Base-by-base conservation (phyloP, 2,113 vertebrate species). In the Lepus americanus region DNA sequence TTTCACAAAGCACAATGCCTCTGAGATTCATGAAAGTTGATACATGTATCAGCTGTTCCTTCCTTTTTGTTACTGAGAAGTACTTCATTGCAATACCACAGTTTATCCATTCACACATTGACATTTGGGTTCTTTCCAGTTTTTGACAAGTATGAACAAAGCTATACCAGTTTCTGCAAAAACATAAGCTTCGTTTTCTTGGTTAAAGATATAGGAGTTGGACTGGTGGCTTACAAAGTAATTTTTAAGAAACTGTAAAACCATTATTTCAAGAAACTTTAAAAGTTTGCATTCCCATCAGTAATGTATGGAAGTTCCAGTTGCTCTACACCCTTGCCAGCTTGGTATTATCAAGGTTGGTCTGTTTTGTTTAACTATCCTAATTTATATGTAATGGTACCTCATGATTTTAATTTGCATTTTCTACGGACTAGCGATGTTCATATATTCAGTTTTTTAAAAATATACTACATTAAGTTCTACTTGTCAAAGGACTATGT, bases 371-470 rank as follows among this genome's bases (percentile, higher is more conserved):
- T 88, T 89, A 77, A 39, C 25, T 74, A 86, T 77, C 87, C 70
- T 81, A 89, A 69, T 78, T 92, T 16, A 44, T 82, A 92, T 13
- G 10, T 29, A 81, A 44, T 55, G 6, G 17, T 87, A 90, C 78
- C 31, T 87, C 81, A 13, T 76, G 39, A 79, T 73, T 94, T 83
- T 77, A 87, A 74, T 78, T 69, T 82, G 29, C 36, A 90, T 49
- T 94, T 91, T 49, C 76, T 92, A 81, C 66, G 14, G 29, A 64
- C 59, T 95, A 94, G 78, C 79, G 25, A 92, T 89, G 77, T 44
- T 87, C 49, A 94, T 61, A 82, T 51, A 87, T 17, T 94, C 13
- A 23, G 12, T 77, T 82, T 88, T 80, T 80, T 13, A 27, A 89
- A 66, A 11, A 79, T 53, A 81, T 80, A 88, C 44, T 87, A 74